A percentile compares a stretch with the other conserved stretches of the same genome.
These are phyloP conservation scores for Ornithoptera priamus DNA, from an alignment of 2,888 invertebrate species.

Conservation along the genomic window DNA sequence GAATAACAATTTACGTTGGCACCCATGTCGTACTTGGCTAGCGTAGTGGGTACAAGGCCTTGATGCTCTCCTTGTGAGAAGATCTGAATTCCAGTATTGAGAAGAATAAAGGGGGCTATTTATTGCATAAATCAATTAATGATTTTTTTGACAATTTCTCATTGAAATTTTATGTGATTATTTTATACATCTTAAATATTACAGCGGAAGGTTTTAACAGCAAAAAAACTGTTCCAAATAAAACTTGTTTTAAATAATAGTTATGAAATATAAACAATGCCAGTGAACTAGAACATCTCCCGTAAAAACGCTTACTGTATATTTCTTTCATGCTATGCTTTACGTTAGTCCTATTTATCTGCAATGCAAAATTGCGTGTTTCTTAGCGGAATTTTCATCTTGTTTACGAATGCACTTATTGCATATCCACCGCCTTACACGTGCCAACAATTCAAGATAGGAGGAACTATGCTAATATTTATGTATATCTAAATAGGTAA, in stretches of 20 bases:
- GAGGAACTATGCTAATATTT: neutral
- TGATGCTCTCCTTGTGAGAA: too few relatives aligned
- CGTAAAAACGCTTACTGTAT: constrained; percentile 13
- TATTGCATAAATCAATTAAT: too few relatives aligned
- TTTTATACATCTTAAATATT: neutral
- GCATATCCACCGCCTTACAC: constrained; percentile 17
- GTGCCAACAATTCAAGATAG: constrained; percentile 18
- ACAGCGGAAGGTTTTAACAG: constrained; percentile 6
- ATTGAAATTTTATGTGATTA: too few relatives aligned
- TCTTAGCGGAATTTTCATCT: constrained; percentile 17
- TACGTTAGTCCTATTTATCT: constrained; percentile 10
- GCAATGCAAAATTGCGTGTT: constrained; percentile 14
- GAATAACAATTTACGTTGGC: too few relatives aligned
- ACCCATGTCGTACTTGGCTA: too few relatives aligned
- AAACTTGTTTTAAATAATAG: constrained; percentile 11
- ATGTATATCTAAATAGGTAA: constrained; percentile 11
- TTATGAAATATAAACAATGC: constrained; percentile 10
- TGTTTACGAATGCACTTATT: constrained; percentile 19
- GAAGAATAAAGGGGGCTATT: too few relatives aligned
- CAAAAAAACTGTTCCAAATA: constrained; percentile 14
- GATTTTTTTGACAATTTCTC: too few relatives aligned
- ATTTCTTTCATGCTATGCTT: constrained; percentile 3
- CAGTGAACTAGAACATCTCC: constrained; percentile 14
- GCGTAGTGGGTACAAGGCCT: too few relatives aligned
- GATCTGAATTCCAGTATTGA: too few relatives aligned